phyloP scores from a whole-genome alignment of 35 echinoderm and acorn worm genomes.

The Ptychodera flava region DNA sequence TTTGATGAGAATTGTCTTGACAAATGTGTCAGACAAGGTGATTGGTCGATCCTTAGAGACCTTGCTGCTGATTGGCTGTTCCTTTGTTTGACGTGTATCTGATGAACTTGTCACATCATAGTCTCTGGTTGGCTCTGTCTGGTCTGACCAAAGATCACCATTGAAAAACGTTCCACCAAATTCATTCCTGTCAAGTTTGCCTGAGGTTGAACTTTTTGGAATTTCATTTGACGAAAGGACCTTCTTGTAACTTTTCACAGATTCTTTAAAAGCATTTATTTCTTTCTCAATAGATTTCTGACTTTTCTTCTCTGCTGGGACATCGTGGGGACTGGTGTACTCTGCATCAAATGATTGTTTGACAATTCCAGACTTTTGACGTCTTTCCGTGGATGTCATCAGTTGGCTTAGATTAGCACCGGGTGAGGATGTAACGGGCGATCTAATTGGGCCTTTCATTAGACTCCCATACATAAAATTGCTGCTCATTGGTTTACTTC shows the following conservation, averaged over 20 bases:
- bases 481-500: background rate
- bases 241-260: background rate
- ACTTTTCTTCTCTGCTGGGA: background rate
- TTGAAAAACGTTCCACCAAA: background rate
- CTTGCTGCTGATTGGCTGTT: background rate
- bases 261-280: background rate
- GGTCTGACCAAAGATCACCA: background rate
- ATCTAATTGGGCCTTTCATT: background rate
- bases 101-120: background rate
- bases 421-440: background rate
- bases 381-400: background rate
- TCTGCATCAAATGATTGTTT: too few relatives aligned
- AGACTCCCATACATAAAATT: background rate
- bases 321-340: too few relatives aligned
- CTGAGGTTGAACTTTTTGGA: background rate
- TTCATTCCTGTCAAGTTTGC: background rate
- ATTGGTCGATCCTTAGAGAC: background rate
- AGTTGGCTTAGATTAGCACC: background rate
- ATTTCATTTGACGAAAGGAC: background rate
- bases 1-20: background rate
- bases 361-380: too few relatives aligned
- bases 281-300: background rate
- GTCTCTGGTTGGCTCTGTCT: background rate
- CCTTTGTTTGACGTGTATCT: background rate
- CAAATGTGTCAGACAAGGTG: background rate